phyloP scores from a whole-genome alignment of 1,140 invertebrate species.

The Patella vulgata region DNA sequence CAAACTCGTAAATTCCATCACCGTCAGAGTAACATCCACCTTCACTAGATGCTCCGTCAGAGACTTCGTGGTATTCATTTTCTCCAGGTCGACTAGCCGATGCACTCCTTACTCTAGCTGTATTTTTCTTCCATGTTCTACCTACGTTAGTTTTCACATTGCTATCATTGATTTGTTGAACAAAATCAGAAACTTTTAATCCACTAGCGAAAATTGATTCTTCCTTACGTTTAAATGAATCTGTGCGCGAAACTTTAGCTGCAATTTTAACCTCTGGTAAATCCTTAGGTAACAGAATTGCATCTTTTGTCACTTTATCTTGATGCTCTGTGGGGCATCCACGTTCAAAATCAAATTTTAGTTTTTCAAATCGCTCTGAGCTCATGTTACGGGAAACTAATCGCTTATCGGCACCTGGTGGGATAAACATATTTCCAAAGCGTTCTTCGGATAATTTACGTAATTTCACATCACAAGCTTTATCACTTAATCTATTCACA shows the following conservation, averaged over 20 bases:
- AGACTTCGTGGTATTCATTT: slow-evolving; percentile 21
- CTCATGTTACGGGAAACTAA: slow-evolving; percentile 28
- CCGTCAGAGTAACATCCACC: slow-evolving; percentile 2
- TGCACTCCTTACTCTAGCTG: neutral
- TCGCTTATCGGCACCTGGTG: neutral
- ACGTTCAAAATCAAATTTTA: slow-evolving; percentile 39
- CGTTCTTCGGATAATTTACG: neutral
- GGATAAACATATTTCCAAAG: neutral
- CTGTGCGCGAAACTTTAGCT: slow-evolving; percentile 15
- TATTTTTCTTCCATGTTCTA: slow-evolving; percentile 5
- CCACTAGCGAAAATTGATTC: slow-evolving; percentile 38
- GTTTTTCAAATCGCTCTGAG: slow-evolving; percentile 32
- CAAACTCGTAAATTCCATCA: slow-evolving; percentile 17
- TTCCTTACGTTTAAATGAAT: slow-evolving; percentile 26
- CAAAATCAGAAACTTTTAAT: slow-evolving; percentile 40
- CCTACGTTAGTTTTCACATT: slow-evolving; percentile 1
- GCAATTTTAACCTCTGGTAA: slow-evolving; percentile 16
- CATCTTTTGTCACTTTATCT: slow-evolving; percentile 21
- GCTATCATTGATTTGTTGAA: slow-evolving; percentile 32
- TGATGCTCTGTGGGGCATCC: slow-evolving; percentile 30
- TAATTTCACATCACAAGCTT: slow-evolving; percentile 2
- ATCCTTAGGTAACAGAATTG: slow-evolving; percentile 31
- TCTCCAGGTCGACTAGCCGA: neutral
- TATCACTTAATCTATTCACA: neutral
- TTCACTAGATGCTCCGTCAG: slow-evolving; percentile 5